phyloP scores from a whole-genome alignment of 2,113 vertebrate species.

The Amphiprion ocellaris region DNA sequence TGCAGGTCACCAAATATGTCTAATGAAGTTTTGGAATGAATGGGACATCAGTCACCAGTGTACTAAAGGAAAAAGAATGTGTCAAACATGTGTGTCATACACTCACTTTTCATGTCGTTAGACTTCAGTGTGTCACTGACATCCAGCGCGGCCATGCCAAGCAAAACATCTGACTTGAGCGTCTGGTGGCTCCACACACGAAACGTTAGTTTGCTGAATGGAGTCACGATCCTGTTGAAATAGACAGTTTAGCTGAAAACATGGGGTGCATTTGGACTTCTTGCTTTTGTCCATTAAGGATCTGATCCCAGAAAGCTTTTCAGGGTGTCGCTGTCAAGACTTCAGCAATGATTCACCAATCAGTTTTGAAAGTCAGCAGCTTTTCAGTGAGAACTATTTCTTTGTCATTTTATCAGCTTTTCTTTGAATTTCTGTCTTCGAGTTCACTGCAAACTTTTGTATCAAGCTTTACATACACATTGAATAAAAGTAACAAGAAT shows the following conservation, averaged over 20 bases:
- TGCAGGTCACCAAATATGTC: too few relatives aligned
- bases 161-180: constrained; percentile 93
- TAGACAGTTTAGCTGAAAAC: not conserved
- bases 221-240: constrained; percentile 92
- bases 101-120: constrained; percentile 97
- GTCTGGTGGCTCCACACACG: constrained; percentile 99
- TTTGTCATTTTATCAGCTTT: too few relatives aligned
- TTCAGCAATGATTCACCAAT: constrained; percentile 3
- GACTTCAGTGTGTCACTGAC: constrained; percentile 94
- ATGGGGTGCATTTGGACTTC: not conserved
- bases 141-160: constrained; percentile 93
- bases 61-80: too few relatives aligned
- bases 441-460: not conserved
- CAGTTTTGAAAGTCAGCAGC: not conserved
- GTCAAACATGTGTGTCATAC: not conserved
- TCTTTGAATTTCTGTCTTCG: not conserved
- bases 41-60: too few relatives aligned
- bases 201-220: constrained; percentile 95
- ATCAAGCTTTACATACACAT: not conserved
- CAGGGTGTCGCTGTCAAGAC: not conserved
- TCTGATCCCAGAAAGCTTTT: not conserved
- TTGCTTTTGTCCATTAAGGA: not conserved
- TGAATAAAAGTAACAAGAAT: not conserved
- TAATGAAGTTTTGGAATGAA: too few relatives aligned
- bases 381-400: too few relatives aligned